Base-by-base conservation (phyloP, 2,888 invertebrate genomes). In the Drosophila histrio region DNA sequence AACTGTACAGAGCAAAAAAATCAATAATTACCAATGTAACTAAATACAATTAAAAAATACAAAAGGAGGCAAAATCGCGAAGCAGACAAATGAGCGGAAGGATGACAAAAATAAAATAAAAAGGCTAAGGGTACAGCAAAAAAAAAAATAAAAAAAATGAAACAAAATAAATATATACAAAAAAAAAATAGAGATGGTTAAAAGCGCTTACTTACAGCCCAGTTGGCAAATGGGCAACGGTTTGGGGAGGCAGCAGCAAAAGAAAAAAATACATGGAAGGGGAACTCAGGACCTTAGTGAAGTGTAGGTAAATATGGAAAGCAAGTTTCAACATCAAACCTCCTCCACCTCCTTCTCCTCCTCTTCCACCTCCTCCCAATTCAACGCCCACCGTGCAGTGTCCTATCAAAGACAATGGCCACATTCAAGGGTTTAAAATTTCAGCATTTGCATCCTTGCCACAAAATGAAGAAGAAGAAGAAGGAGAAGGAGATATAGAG, bases 381-480 rank as follows among this genome's bases (percentile, higher is more conserved):
- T 21, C 32, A 8, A 30, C 13, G 2, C 34, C 8, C 47, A 39
- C 8, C 30, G 11, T 47, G 26, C 43, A 38, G 71, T 62, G 41
- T 63, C 57, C 73, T 76, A 81, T 77, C 83, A 81, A 86, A 81
- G 77, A 81, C 86, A 81, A 81, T 81, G 79, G 79, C 74, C 83
- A 69, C 87, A 80, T 88, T 88, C 88, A 89, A 89, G 89, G 87
- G 87, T 88, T 84, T 87, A 84, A 81, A 87, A 87, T 87, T 87
- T 87, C 87, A 89, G 43, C 72, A 89, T 84, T 88, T 88, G 77
- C 88, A 88, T 88, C 63, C 62, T 56, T 36, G 44, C 52, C 56
- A 46, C 59, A 59, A 24, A 44, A 53, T 56, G 36, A 21, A 5
- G 0, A 53, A 59, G 36, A 21, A 5, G 0, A 3, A 26, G 19